phyloP scores from a whole-genome alignment of 1,140 invertebrate genomes.

The Bombus soroeensis region DNA sequence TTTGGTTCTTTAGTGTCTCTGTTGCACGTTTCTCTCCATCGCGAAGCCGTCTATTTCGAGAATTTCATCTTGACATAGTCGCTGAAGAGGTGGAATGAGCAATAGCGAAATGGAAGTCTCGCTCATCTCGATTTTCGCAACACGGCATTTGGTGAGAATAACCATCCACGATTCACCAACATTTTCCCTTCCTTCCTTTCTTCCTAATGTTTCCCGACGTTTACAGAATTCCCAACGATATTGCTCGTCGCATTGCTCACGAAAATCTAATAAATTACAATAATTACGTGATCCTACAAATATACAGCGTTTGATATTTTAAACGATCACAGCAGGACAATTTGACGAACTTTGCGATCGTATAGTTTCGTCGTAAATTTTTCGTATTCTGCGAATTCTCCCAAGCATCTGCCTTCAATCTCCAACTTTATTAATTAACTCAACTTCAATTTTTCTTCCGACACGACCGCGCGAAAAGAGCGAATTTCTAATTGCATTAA shows the following conservation, averaged over 20 bases:
- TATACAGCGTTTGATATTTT: background rate
- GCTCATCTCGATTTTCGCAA: constrained; percentile 39
- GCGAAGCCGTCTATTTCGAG: constrained; percentile 41
- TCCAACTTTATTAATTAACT: constrained; percentile 29
- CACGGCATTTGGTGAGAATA: constrained; percentile 17
- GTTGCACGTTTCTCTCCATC: constrained; percentile 6
- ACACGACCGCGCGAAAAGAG: background rate
- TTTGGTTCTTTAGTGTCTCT: background rate
- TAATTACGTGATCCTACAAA: background rate
- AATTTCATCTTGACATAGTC: constrained; percentile 43
- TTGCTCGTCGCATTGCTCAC: background rate
- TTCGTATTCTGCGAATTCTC: background rate
- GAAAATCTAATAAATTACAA: background rate
- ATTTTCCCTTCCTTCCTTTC: constrained; percentile 2
- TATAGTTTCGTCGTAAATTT: background rate
- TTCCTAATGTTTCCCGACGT: background rate
- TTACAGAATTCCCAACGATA: background rate
- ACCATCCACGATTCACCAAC: background rate
- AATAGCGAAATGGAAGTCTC: constrained; percentile 22
- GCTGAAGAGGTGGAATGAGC: constrained; percentile 15
- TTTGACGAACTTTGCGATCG: too few relatives aligned
- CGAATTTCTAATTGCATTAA: constrained; percentile 19
- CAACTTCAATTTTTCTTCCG: background rate
- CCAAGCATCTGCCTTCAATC: background rate
- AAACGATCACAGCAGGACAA: too few relatives aligned